Conservation (phyloP, 1,140 invertebrate genomes). For the Drosophila willistoni region DNA sequence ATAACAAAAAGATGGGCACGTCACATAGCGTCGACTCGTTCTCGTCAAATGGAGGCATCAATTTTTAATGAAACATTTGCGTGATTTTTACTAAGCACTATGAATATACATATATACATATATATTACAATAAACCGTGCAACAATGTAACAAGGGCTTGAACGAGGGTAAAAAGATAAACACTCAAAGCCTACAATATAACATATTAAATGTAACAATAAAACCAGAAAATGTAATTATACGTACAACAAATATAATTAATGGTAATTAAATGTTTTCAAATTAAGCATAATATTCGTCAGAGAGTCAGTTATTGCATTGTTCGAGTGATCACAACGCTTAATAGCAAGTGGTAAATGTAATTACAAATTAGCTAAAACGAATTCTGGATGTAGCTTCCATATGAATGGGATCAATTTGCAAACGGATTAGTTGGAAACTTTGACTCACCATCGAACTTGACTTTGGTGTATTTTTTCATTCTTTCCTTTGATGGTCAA, state of each 20-base stretch:
- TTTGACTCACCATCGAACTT: too few relatives aligned
- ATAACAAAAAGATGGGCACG: slow-evolving; percentile 5
- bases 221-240: slow-evolving; percentile 74
- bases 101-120: slow-evolving; percentile 24
- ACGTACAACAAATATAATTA: slow-evolving; percentile 71
- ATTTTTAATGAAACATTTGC: slow-evolving; percentile 75
- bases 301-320: slow-evolving; percentile 10
- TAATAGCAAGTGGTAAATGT: slow-evolving; percentile 6
- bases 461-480: too few relatives aligned
- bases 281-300: slow-evolving; percentile 67
- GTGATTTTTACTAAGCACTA: slow-evolving; percentile 76
- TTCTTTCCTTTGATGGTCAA: too few relatives aligned
- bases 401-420: not conserved
- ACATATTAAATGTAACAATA: slow-evolving; percentile 65
- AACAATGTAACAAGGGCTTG: slow-evolving; percentile 4
- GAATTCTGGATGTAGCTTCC: not conserved
- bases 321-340: slow-evolving; percentile 6
- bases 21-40: slow-evolving; percentile 35
- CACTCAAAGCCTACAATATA: slow-evolving; percentile 16
- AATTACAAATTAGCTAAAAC: slow-evolving; percentile 14
- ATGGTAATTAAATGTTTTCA: slow-evolving; percentile 72
- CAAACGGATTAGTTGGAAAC: too few relatives aligned
- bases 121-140: slow-evolving; percentile 34
- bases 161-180: not conserved
- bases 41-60: slow-evolving; percentile 67